Conservation (phyloP, 2,888 invertebrate species). For the Polyommatus icarus region DNA sequence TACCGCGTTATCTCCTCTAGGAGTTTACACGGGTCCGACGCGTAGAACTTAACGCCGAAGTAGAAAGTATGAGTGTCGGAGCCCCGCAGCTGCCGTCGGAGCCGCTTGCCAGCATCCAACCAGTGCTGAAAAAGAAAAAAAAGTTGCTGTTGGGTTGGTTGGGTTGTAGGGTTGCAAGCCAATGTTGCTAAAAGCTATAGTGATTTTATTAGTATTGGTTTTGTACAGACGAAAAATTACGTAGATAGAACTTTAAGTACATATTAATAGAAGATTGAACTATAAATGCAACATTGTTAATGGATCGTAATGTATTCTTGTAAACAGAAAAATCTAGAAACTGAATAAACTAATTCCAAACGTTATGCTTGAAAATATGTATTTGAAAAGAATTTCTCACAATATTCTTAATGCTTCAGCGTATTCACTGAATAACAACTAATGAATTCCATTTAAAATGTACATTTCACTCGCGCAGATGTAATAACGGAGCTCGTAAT, state of each 20-base stretch:
- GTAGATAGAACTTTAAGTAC: too few species aligned
- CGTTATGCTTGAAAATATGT: background rate
- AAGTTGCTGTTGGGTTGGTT: too few species aligned
- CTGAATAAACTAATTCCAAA: background rate
- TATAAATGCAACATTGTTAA: background rate
- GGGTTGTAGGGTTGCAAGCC: background rate
- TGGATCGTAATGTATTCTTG: background rate
- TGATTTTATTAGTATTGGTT: too few species aligned
- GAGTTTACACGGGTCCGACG: conserved; percentile 97
- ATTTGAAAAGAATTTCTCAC: background rate
- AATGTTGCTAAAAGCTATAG: too few species aligned
- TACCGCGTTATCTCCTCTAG: conserved; percentile 97
- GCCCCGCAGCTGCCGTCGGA: conserved; percentile 92
- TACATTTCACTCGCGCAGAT: conserved; percentile 6
- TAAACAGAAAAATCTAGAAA: background rate
- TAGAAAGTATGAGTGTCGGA: conserved; percentile 91
- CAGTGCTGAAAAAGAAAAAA: conserved; percentile 85
- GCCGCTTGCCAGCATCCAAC: conserved; percentile 94
- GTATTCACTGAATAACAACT: conserved; percentile 14
- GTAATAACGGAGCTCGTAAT: conserved; percentile 9
- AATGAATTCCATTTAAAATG: conserved; percentile 14
- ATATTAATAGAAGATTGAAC: background rate
- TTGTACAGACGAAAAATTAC: too few species aligned
- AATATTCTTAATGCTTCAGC: background rate
- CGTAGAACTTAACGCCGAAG: conserved; percentile 98